Base-by-base conservation (phyloP, 2,113 vertebrate genomes). In the Cepphus grylle region DNA sequence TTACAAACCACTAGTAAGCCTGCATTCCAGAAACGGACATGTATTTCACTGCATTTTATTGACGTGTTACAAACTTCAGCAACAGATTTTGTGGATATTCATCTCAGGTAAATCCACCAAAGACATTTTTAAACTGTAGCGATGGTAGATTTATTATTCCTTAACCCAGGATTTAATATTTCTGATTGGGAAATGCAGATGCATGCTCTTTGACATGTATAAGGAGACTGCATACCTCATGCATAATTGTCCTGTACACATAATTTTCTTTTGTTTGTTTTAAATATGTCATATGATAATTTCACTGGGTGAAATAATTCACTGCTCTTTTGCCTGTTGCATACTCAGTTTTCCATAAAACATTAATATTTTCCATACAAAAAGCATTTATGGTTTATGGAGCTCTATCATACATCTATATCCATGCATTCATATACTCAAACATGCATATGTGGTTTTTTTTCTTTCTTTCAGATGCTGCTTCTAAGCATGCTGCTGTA, bases 401-500 rank as follows among this genome's bases (percentile, higher is more conserved):
- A 59, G 34, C 40, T 79, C 22, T 74, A 18, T 58, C 21, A 30
- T 23, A 27, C 21, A 29, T 29, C 30, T 56, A 6, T 69, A n/a
- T 23, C 30, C 22, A 34, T 36, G 18, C 14, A 59, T n/a, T 38
- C 16, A 15, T 17, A 1, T 30, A 42, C 27, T 19, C 38, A 40
- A 73, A 23, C 25, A 36, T 27, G 1, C 12, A 5, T 9, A 5
- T 25, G 4, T 80, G 38, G 1, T 1, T 6, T 65, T 47, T 87
- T 65, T 22, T 72, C 65, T 93, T 50, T 58, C 88, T 90, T 94
- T 50, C 67, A 99, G 99, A 99, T 27, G 98, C 99, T 2, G 99
- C 99, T 43, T 99, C 99, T 12, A 99, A 99, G 91, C 99, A 99
- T 4, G 99, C 99, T 0, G 98, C 97, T 3, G 98, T 99, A n/a